phyloP scores from a whole-genome alignment of 1,140 invertebrate genomes.

The Rhopalosiphum padi region DNA sequence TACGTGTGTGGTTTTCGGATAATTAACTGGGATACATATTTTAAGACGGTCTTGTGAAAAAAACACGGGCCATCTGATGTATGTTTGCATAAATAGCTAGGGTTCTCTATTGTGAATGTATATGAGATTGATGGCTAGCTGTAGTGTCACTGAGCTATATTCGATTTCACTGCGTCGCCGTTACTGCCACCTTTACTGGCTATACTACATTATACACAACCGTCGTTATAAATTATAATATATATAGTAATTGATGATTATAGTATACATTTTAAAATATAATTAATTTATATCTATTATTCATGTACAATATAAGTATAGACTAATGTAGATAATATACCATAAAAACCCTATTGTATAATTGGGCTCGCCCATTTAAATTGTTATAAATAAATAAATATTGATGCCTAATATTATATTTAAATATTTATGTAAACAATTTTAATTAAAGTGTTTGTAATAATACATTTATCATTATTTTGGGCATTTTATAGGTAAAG shows the following conservation, averaged over 20 bases:
- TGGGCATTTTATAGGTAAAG: background rate
- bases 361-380: background rate
- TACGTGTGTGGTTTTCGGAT: conserved; percentile 55
- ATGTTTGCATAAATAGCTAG: conserved; percentile 5
- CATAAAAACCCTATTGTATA: background rate
- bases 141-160: background rate
- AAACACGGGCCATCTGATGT: conserved; percentile 43
- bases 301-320: background rate
- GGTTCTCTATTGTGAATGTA: background rate
- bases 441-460: background rate
- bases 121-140: background rate
- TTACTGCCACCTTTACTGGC: background rate
- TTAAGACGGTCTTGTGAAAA: conserved; percentile 42
- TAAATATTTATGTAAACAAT: background rate
- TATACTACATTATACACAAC: background rate
- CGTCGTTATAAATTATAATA: background rate
- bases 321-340: background rate
- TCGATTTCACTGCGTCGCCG: background rate
- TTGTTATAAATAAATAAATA: background rate
- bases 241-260: background rate
- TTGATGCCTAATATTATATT: background rate
- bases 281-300: background rate
- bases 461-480: background rate
- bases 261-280: background rate
- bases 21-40: conserved; percentile 54